Base-by-base conservation (phyloP, 2,113 vertebrate genomes). In the Antechinus stuartii region DNA sequence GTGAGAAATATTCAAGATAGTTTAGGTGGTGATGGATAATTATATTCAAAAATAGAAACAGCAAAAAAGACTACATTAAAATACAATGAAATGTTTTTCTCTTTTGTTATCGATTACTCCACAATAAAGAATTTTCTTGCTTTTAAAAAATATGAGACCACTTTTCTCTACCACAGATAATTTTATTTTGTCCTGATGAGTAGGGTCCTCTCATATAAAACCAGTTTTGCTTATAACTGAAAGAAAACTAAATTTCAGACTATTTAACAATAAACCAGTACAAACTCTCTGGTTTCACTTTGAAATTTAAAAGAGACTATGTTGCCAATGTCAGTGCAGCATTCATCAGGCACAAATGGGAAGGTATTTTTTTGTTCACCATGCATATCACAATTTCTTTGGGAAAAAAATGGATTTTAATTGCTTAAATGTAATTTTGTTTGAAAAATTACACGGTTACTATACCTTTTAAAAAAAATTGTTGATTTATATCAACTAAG, bases 201-300 rank as follows among this genome's bases (percentile, higher is more conserved):
- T 55, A 35, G 76, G 95, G 94, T 97, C 96, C 97, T 96, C 93
- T 49, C 95, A 89, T 26, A 35, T 27, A 93, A 98, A 97, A 91
- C 7, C 84, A 91, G 52, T 93, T 94, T 97, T 93, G 47, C 93
- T 68, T 30, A 10, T 10, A 68, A 91, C 94, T 96, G 94, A 96
- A 26, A 14, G 52, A 96, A 95, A 93, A 95, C 92, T 68, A 95
- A 57, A 95, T 91, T 91, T 95, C 94, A 93, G 0, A 35, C 14
- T 94, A 90, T 91, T 76, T 96, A 91, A 96, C 54, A 49, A 12
- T 92, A 46, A 6, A 96, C 47, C 91, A 52, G 94, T 25, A 53
- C 96, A 96, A 95, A 91, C 25, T 96, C 96, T 97, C 93, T 97
- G 97, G 96, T 97, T 97, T 98, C 96, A 96, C 96, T 97, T 97